Base-by-base conservation (phyloP, 1,140 invertebrate species). In the Sitophilus oryzae region DNA sequence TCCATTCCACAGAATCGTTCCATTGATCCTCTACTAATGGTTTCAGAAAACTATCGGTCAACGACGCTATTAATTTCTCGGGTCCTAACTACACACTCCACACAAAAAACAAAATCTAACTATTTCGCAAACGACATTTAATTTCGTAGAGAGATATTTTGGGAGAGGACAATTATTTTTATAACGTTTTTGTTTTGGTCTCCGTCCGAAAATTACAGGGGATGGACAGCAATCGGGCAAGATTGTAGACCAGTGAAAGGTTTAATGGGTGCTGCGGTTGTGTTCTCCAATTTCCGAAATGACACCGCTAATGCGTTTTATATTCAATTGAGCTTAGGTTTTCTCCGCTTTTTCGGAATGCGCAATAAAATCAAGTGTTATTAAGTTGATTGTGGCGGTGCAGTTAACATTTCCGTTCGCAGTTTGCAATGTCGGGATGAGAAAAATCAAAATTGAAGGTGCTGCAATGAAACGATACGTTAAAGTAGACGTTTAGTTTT, bases 41-140 rank as follows among this genome's bases (percentile, higher is more conserved):
- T 19, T 42, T 21, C 18, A 38, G n/a, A n/a, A n/a, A n/a, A n/a
- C n/a, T n/a, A n/a, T n/a, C n/a, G n/a, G n/a, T n/a, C n/a, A n/a
- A n/a, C n/a, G n/a, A n/a, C n/a, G n/a, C n/a, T n/a, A 30, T 30
- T 30, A 30, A 6, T 5, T 30, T 30, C 11, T 42, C n/a, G n/a
- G 40, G 40, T 8, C 21, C 19, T 42, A 42, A 42, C 15, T 21
- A 18, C 21, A 42, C 5, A 30, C 11, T 11, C 11, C 25, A 21
- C n/a, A n/a, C n/a, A n/a, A n/a, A n/a, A 19, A 42, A 42, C 15
- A 10, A 42, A 42, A 42, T 42, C 40, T 19, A 42, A 42, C 16
- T 42, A 42, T 42, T 42, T 42, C 40, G 40, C 40, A 42, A 42
- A 42, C 40, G 40, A 42, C 40, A 42, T 42, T 42, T 42, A 42